Percentiles rank a stretch among this genome's conserved stretches.
Evolutionary conservation across 2,797 vertebrate species (phyloP).

Genomic region (Lemur catta): DNA sequence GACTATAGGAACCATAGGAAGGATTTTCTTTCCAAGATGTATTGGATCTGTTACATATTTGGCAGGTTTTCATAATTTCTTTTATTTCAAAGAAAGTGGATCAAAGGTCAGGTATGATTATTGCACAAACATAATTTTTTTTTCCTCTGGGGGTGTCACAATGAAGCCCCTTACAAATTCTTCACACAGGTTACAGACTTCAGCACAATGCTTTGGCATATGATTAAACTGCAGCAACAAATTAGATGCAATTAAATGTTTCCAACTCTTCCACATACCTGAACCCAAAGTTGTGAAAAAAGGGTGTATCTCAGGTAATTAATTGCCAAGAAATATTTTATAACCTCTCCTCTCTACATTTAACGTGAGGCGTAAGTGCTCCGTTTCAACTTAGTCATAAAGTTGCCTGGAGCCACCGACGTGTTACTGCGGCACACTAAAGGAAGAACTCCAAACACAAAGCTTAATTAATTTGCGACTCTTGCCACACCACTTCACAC

Average conservation of each 20-base stretch:
- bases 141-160: not conserved
- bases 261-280: conserved; percentile 71
- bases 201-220: conserved; percentile 25
- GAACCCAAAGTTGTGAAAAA: conserved; percentile 67
- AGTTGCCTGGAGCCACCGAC: conserved; percentile 81
- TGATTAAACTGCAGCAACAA: conserved; percentile 63
- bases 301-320: conserved; percentile 66
- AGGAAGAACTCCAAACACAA: conserved; percentile 70
- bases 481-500: conserved; percentile 82
- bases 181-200: conserved; percentile 25
- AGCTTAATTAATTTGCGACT: conserved; percentile 82
- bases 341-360: conserved; percentile 76
- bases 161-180: conserved; percentile 42
- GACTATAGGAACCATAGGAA: not conserved
- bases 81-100: conserved; percentile 50
- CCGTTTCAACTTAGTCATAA: conserved; percentile 72
- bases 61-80: conserved; percentile 38
- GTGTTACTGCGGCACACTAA: conserved; percentile 80
- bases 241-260: conserved; percentile 64
- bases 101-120: conserved; percentile 25
- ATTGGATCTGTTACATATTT: not conserved
- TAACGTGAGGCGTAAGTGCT: conserved; percentile 58
- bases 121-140: not conserved
- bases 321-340: conserved; percentile 79
- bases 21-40: not conserved